phyloP scores from a whole-genome alignment of 2,113 vertebrate species.

The Notothenia rossii region DNA sequence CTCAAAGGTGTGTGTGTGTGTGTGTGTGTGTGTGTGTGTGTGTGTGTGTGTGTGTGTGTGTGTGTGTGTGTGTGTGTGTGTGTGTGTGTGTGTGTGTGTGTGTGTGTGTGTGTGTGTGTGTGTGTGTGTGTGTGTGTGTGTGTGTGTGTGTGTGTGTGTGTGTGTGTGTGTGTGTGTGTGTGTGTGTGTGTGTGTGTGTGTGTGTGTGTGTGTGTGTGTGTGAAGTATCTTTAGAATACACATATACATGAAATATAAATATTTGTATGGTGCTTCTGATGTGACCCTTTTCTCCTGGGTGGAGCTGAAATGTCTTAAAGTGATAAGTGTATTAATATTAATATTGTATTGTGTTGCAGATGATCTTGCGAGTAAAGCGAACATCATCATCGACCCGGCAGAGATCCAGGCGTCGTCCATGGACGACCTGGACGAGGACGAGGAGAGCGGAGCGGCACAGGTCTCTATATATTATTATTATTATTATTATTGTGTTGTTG shows the following conservation, averaged over 20 bases:
- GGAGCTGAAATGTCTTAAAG: background rate
- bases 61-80: too few species aligned
- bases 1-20: conserved; percentile 86
- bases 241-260: background rate
- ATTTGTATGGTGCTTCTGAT: background rate
- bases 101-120: too few species aligned
- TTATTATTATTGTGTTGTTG: background rate
- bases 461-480: conserved; percentile 57
- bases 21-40: too few species aligned
- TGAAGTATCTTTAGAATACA: too few species aligned
- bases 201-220: too few species aligned
- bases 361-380: conserved; percentile 94
- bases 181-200: too few species aligned
- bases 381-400: conserved; percentile 93
- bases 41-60: too few species aligned
- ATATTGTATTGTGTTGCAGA: conserved; percentile 78
- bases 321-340: background rate
- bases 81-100: too few species aligned
- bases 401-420: conserved; percentile 94
- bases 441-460: conserved; percentile 89
- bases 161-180: too few species aligned
- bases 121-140: too few species aligned
- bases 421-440: conserved; percentile 98
- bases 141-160: too few species aligned
- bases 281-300: too few species aligned